These are phyloP conservation scores for Eulimnadia texana DNA, from an alignment of 1,140 invertebrate species.

Conservation along the genomic window DNA sequence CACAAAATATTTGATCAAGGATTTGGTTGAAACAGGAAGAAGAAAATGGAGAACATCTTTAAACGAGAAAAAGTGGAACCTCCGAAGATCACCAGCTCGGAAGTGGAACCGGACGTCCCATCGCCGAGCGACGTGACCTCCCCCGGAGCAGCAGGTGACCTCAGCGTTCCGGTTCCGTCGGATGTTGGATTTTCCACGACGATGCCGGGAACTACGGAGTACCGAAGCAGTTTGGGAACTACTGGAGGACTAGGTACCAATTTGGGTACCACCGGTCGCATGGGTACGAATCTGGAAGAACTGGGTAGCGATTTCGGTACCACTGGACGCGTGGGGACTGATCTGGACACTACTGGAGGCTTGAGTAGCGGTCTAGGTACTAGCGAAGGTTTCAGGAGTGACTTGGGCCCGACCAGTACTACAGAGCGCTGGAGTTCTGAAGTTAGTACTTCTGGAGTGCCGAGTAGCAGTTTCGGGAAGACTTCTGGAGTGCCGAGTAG, in stretches of 20 bases:
- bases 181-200: not conserved
- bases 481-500: not conserved
- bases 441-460: not conserved
- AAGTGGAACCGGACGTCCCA: not conserved
- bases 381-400: no score
- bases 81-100: not conserved
- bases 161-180: not conserved
- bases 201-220: not conserved
- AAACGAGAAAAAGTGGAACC: not conserved
- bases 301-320: not conserved
- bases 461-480: not conserved
- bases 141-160: not conserved
- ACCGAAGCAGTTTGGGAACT: not conserved
- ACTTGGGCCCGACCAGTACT: not conserved
- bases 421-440: not conserved
- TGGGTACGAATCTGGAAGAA: not conserved
- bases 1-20: no score
- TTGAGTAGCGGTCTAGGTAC: not conserved
- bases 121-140: not conserved
- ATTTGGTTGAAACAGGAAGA: no score
- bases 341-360: not conserved
- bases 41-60: not conserved
- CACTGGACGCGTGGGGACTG: not conserved
- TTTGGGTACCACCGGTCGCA: not conserved
- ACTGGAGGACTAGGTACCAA: not conserved